Conservation (phyloP, 2,888 invertebrate species). For the Aricia artaxerxes region DNA sequence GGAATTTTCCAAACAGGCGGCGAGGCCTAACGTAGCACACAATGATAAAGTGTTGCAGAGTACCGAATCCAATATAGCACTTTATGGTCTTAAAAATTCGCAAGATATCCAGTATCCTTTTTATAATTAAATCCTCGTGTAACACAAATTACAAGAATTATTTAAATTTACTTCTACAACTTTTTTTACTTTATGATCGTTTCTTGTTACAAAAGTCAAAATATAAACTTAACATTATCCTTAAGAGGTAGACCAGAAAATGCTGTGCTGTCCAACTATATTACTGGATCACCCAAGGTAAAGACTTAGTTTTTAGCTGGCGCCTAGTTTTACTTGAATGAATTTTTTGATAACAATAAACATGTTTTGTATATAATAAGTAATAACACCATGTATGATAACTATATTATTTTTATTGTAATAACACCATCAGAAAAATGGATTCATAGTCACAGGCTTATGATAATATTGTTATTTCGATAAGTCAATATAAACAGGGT, state of each 20-base stretch:
- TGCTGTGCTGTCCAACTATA: constrained; percentile 70
- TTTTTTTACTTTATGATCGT: constrained; percentile 6
- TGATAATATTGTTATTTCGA: not conserved
- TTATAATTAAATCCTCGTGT: constrained; percentile 59
- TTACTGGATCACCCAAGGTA: constrained; percentile 69
- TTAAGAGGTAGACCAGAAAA: constrained; percentile 67
- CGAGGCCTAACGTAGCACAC: constrained; percentile 55
- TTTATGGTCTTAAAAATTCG: constrained; percentile 56
- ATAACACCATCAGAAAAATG: no score
- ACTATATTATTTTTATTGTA: no score
- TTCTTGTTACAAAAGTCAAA: not conserved
- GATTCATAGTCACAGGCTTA: no score
- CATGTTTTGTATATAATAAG: no score
- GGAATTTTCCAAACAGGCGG: constrained; percentile 79
- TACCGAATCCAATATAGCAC: constrained; percentile 66
- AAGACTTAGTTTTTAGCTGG: constrained; percentile 35
- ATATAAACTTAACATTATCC: constrained; percentile 42
- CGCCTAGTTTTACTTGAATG: not conserved
- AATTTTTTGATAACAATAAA: not conserved
- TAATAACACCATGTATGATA: no score
- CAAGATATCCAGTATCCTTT: constrained; percentile 72
- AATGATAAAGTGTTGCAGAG: constrained; percentile 59
- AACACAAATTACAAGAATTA: not conserved
- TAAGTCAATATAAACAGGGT: not conserved
- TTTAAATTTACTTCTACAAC: constrained; percentile 33